A percentile compares a stretch with the other conserved stretches of the same genome.
phyloP scores from a whole-genome alignment of 1,140 invertebrate genomes.

The Rhynchophorus ferrugineus region DNA sequence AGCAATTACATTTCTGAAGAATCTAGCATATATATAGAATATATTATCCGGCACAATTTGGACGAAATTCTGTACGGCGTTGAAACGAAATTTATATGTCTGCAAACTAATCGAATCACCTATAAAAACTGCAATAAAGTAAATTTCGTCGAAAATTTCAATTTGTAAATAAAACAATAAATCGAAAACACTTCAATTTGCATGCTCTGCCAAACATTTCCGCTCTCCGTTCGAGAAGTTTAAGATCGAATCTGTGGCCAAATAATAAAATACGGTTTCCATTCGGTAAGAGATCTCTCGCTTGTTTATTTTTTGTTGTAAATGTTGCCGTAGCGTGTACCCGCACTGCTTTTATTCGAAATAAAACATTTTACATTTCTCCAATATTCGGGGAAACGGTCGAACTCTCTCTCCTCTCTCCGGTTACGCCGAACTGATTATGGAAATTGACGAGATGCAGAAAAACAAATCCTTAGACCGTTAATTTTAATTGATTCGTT shows the following conservation, averaged over 20 bases:
- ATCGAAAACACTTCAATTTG: slow-evolving; percentile 4
- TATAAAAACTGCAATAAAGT: neutral
- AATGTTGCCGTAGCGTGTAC: neutral
- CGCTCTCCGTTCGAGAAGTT: neutral
- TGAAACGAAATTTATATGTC: too few species aligned
- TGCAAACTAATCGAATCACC: neutral
- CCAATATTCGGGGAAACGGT: neutral
- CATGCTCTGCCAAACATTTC: neutral
- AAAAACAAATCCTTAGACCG: too few species aligned
- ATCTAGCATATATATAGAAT: too few species aligned
- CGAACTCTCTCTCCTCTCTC: too few species aligned
- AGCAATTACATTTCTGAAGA: too few species aligned
- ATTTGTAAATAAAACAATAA: slow-evolving; percentile 5
- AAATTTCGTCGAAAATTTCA: neutral
- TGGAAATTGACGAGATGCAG: too few species aligned
- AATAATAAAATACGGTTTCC: slow-evolving; percentile 3
- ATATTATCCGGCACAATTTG: too few species aligned
- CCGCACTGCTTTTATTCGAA: neutral
- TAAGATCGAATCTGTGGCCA: slow-evolving; percentile 3
- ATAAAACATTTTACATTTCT: neutral
- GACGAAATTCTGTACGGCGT: too few species aligned
- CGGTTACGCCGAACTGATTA: neutral
- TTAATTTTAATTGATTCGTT: too few species aligned
- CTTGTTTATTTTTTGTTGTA: neutral
- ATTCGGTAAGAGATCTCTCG: neutral